Conservation (phyloP, 2,113 vertebrate genomes). For the Brachypodius melanocephalos region DNA sequence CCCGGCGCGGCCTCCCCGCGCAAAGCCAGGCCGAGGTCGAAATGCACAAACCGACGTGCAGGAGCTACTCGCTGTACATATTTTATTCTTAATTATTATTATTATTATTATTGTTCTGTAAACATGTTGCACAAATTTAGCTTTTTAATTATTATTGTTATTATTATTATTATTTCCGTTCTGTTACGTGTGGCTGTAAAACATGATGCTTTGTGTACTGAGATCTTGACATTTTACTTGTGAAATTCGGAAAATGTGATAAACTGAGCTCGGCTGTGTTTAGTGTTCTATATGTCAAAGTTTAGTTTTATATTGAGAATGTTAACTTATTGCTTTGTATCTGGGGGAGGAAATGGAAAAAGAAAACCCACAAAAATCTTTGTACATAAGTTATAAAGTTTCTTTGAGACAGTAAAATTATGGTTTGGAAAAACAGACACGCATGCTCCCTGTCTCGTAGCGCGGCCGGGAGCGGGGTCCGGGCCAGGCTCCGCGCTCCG, state of each 20-base stretch:
- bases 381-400: constrained; percentile 95
- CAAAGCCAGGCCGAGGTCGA: constrained; percentile 63
- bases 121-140: constrained; percentile 84
- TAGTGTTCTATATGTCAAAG: constrained; percentile 91
- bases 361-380: constrained; percentile 66
- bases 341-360: constrained; percentile 42
- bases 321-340: constrained; percentile 98
- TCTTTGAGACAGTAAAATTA: constrained; percentile 94
- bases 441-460: background rate
- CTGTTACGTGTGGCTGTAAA: constrained; percentile 85
- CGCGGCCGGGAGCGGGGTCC: background rate
- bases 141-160: constrained; percentile 38
- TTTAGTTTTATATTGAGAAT: constrained; percentile 98
- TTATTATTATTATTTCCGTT: constrained; percentile 49
- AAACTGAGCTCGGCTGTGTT: constrained; percentile 84
- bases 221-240: constrained; percentile 84
- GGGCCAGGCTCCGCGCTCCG: background rate
- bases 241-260: constrained; percentile 83
- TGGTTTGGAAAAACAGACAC: constrained; percentile 84
- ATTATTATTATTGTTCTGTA: constrained; percentile 73
- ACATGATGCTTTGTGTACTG: constrained; percentile 90
- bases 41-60: constrained; percentile 70
- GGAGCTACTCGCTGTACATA: constrained; percentile 79
- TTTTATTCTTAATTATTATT: constrained; percentile 33
- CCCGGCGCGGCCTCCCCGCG: constrained; percentile 17